Percentiles rank a stretch among this genome's conserved stretches.
phyloP scores from a whole-genome alignment of 2,888 invertebrate genomes.

The Campoplex nolae region DNA sequence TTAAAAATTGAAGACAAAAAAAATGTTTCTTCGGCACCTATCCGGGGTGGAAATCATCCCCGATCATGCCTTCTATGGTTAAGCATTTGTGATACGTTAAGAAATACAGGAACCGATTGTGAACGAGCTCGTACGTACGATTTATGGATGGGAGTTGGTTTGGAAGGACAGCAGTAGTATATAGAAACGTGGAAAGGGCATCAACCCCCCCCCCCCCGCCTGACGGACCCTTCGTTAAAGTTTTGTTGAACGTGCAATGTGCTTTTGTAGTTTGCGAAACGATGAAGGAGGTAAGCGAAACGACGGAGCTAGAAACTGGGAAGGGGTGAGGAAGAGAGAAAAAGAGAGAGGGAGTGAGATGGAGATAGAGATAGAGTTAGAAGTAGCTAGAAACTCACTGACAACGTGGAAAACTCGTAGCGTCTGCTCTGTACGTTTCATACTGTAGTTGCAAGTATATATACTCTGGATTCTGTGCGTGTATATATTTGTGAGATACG shows the following conservation, averaged over 20 bases:
- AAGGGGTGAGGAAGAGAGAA: background rate
- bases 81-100: background rate
- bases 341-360: background rate
- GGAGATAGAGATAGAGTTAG: constrained; percentile 1
- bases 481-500: constrained; percentile 5
- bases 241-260: constrained; percentile 67
- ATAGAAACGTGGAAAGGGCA: constrained; percentile 38
- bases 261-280: constrained; percentile 74
- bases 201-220: background rate
- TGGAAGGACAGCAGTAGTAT: constrained; percentile 2
- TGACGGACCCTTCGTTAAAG: constrained; percentile 74
- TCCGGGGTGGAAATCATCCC: too few relatives aligned
- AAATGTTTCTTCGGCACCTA: too few relatives aligned
- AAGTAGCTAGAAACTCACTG: constrained; percentile 63
- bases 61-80: background rate
- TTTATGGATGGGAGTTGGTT: constrained; percentile 14
- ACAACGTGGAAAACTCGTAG: constrained; percentile 62
- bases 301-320: background rate
- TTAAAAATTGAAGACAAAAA: background rate
- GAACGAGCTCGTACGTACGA: constrained; percentile 57
- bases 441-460: constrained; percentile 40
- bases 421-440: constrained; percentile 30
- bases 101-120: constrained; percentile 53
- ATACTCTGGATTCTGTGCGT: constrained; percentile 18
- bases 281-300: constrained; percentile 60